These are phyloP conservation scores for Drosophila vallismaia DNA, from an alignment of 2,888 invertebrate species.

Conservation along the genomic window DNA sequence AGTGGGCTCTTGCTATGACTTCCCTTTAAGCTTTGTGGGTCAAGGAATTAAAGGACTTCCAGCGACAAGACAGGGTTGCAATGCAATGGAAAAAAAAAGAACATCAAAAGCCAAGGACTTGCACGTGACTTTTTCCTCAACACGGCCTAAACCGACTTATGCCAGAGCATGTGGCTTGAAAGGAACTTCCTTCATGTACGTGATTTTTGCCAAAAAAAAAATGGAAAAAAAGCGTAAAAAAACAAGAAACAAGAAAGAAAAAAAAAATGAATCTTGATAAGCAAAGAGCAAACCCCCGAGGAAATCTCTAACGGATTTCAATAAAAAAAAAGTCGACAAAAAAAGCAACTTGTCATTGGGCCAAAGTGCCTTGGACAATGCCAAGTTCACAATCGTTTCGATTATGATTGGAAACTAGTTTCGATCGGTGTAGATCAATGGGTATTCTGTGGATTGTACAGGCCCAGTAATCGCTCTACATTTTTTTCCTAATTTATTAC, in stretches of 20 bases:
- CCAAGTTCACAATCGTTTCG: constrained; percentile 38
- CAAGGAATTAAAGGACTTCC: constrained; percentile 4
- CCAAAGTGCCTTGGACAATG: constrained; percentile 40
- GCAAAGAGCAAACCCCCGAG: constrained; percentile 37
- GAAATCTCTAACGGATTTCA: constrained; percentile 33
- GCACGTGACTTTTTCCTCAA: constrained; percentile 37
- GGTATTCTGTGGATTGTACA: constrained; percentile 52
- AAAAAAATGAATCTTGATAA: constrained; percentile 40
- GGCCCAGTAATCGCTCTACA: constrained; percentile 70
- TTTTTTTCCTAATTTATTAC: constrained; percentile 65
- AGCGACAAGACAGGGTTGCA: constrained; percentile 4
- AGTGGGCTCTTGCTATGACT: too few relatives aligned
- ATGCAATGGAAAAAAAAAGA: constrained; percentile 2
- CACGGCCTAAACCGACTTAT: constrained; percentile 38
- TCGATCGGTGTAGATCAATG: constrained; percentile 67
- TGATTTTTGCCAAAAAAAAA: constrained; percentile 54
- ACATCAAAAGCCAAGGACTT: constrained; percentile 22
- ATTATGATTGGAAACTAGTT: constrained; percentile 60
- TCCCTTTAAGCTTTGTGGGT: constrained; percentile 8
- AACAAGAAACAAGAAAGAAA: constrained; percentile 8
- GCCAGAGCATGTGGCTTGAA: constrained; percentile 46
- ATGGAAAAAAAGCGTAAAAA: constrained; percentile 51
- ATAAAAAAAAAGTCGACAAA: constrained; percentile 8
- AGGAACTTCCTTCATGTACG: constrained; percentile 48
- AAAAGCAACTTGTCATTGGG: constrained; percentile 51